Evolutionary conservation across 2,888 invertebrate genomes (phyloP).

Genomic region (Bellardia pandia): DNA sequence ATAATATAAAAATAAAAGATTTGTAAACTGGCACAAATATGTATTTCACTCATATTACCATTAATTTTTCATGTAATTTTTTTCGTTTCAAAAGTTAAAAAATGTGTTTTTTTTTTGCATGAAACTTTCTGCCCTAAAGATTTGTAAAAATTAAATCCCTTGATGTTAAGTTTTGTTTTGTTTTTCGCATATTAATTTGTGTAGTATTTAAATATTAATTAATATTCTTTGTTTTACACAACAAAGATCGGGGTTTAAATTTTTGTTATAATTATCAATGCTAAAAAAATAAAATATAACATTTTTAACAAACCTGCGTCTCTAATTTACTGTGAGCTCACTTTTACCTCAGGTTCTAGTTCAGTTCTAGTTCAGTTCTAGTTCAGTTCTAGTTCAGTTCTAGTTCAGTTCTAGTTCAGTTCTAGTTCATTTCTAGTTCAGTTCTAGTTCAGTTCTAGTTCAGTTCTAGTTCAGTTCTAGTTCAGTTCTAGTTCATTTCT

Average conservation of each 20-base stretch:
- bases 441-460: no score
- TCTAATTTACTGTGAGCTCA: no score
- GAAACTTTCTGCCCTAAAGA: constrained; percentile 12
- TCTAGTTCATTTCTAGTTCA: no score
- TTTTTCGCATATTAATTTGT: background rate
- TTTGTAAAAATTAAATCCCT: constrained; percentile 1
- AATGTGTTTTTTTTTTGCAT: background rate
- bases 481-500: no score
- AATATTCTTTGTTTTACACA: background rate
- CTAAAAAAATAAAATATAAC: no score
- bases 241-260: background rate
- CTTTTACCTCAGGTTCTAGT: no score
- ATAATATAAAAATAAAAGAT: constrained; percentile 8
- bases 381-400: no score
- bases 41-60: background rate
- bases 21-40: background rate
- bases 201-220: constrained; percentile 30
- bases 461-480: no score
- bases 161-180: background rate
- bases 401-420: no score
- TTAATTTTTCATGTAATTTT: background rate
- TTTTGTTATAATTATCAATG: background rate
- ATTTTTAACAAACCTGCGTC: no score
- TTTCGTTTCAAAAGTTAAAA: background rate
- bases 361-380: no score